These are phyloP conservation scores for Anoplophora glabripennis DNA, from an alignment of 1,140 invertebrate genomes.

Conservation along the genomic window DNA sequence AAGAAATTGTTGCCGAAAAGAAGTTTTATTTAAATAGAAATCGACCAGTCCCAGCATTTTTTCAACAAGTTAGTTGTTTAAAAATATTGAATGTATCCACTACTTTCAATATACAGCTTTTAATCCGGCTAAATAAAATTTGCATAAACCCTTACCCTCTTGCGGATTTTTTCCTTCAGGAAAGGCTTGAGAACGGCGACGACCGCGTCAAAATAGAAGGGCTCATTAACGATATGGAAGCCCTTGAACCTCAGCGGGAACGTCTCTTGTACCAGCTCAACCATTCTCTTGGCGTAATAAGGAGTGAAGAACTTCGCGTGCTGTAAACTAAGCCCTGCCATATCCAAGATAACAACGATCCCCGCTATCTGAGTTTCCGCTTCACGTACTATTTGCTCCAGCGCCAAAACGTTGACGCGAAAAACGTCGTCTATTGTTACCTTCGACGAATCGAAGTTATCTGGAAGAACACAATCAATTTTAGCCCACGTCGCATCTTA, in stretches of 20 bases:
- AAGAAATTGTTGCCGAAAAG: not conserved
- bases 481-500: no score
- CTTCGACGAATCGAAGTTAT: conserved; percentile 49
- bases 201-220: conserved; percentile 59
- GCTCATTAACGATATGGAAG: conserved; percentile 63
- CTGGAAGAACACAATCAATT: conserved; percentile 33
- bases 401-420: conserved; percentile 49
- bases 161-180: conserved; percentile 58
- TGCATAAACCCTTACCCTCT: conserved; percentile 49
- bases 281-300: conserved; percentile 49
- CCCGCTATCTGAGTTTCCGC: conserved; percentile 52
- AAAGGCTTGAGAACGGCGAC: conserved; percentile 60
- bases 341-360: conserved; percentile 50
- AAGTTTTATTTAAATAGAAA: not conserved
- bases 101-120: not conserved
- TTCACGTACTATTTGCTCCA: conserved; percentile 51
- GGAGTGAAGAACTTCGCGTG: conserved; percentile 53
- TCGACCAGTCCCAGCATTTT: not conserved
- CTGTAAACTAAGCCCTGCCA: conserved; percentile 50
- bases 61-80: not conserved
- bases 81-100: not conserved
- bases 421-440: conserved; percentile 52
- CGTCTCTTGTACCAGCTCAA: conserved; percentile 55
- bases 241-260: conserved; percentile 61
- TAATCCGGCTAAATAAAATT: conserved; percentile 6